Conservation (phyloP, 1,140 invertebrate genomes). For the Onthophagus taurus region DNA sequence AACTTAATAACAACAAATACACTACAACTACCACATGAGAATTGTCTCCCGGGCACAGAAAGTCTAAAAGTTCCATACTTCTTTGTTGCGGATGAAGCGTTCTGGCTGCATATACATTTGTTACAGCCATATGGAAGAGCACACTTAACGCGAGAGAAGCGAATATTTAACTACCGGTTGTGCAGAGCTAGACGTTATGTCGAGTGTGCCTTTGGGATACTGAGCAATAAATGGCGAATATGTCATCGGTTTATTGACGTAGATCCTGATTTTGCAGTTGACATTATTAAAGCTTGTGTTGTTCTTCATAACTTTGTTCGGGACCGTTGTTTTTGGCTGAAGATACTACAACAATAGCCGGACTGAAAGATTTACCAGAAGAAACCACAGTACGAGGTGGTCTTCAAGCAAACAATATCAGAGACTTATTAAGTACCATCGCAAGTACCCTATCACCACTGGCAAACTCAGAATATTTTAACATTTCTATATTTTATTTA, state of each 20-base stretch:
- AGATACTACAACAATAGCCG: conserved; percentile 10
- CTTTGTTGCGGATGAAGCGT: conserved; percentile 39
- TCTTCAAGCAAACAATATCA: too few relatives aligned
- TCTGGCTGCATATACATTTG: conserved; percentile 34
- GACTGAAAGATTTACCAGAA: too few relatives aligned
- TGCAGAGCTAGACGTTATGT: conserved; percentile 32
- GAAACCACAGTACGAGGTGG: too few relatives aligned
- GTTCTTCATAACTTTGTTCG: conserved; percentile 27
- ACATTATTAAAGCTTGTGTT: conserved; percentile 24
- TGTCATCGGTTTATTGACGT: conserved; percentile 30
- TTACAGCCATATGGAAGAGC: conserved; percentile 36
- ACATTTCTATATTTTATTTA: too few relatives aligned
- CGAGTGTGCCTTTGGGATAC: conserved; percentile 41
- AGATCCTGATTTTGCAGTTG: conserved; percentile 24
- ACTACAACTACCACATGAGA: conserved; percentile 1
- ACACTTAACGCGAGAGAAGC: conserved; percentile 27
- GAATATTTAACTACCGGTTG: conserved; percentile 40
- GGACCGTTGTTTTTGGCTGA: conserved; percentile 11
- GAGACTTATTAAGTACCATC: too few relatives aligned
- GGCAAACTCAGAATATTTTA: too few relatives aligned
- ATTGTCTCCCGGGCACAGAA: neutral
- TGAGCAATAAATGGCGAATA: conserved; percentile 37
- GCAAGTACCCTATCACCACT: too few relatives aligned
- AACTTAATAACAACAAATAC: conserved; percentile 1
- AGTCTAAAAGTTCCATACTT: conserved; percentile 11